These are phyloP conservation scores for Baccha elongata DNA, from an alignment of 2,888 invertebrate species.

Conservation along the genomic window DNA sequence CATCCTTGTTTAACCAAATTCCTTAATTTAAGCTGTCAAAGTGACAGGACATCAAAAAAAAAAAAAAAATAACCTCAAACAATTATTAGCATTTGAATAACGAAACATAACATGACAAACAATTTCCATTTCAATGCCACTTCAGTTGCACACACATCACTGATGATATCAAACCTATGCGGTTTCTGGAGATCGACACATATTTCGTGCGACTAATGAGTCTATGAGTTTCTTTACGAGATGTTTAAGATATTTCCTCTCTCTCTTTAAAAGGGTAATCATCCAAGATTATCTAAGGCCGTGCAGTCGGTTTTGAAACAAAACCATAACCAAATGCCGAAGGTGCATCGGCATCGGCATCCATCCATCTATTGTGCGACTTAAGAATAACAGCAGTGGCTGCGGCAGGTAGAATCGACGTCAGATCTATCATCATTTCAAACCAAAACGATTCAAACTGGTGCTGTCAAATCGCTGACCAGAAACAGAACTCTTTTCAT, in stretches of 20 bases:
- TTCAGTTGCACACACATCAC: constrained; percentile 30
- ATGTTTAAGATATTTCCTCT: not conserved
- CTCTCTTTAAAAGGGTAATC: constrained; percentile 44
- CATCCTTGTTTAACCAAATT: constrained; percentile 1
- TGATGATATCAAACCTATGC: constrained; percentile 15
- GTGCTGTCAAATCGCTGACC: constrained; percentile 57
- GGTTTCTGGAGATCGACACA: constrained; percentile 42
- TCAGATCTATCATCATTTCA: constrained; percentile 58
- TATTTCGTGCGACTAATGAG: constrained; percentile 69
- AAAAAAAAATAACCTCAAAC: not conserved
- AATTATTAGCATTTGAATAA: constrained; percentile 24
- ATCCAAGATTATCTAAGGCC: constrained; percentile 47
- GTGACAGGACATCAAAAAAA: constrained; percentile 12
- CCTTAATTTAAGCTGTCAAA: constrained; percentile 31
- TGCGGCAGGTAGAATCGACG: constrained; percentile 58
- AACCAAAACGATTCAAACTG: constrained; percentile 45
- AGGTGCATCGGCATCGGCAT: constrained; percentile 25
- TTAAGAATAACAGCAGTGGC: constrained; percentile 14
- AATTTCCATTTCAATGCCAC: constrained; percentile 35
- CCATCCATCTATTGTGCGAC: constrained; percentile 38
- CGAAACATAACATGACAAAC: constrained; percentile 7
- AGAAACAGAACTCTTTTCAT: constrained; percentile 45
- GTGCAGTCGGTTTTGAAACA: constrained; percentile 12
- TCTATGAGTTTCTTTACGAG: constrained; percentile 25
- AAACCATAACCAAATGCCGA: constrained; percentile 23